phyloP scores from a whole-genome alignment of 1,140 invertebrate genomes.

The Brachionus rubens region DNA sequence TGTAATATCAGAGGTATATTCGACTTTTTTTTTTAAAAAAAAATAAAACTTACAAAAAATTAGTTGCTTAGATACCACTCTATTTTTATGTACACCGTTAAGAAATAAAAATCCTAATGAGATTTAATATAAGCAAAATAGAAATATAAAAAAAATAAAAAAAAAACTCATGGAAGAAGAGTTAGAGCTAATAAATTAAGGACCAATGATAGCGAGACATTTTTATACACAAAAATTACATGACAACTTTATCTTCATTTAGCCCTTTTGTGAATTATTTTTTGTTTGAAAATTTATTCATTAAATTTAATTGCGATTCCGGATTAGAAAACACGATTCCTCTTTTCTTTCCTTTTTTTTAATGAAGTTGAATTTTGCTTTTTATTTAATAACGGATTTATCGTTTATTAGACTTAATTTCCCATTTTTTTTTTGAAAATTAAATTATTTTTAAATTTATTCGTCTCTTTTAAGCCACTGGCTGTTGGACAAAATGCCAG shows the following conservation, averaged over 20 bases:
- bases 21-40: no score
- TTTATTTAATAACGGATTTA: neutral
- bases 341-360: no score
- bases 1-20: slow-evolving; percentile 33
- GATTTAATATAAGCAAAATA: neutral
- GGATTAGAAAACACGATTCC: neutral
- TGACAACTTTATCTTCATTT: neutral
- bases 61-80: slow-evolving; percentile 19
- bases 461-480: slow-evolving; percentile 2
- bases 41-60: slow-evolving; percentile 17
- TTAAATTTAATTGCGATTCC: neutral
- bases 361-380: neutral
- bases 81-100: slow-evolving; percentile 22
- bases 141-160: neutral
- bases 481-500: slow-evolving; percentile 38
- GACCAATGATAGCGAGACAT: no score
- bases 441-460: neutral
- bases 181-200: neutral
- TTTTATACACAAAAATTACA: no score
- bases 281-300: neutral
- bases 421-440: neutral
- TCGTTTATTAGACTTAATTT: no score
- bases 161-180: slow-evolving; percentile 36
- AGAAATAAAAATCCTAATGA: slow-evolving; percentile 20
- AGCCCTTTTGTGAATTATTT: neutral